These are phyloP conservation scores for Pelecanus crispus DNA, from an alignment of 2,113 vertebrate species.

Conservation along the genomic window DNA sequence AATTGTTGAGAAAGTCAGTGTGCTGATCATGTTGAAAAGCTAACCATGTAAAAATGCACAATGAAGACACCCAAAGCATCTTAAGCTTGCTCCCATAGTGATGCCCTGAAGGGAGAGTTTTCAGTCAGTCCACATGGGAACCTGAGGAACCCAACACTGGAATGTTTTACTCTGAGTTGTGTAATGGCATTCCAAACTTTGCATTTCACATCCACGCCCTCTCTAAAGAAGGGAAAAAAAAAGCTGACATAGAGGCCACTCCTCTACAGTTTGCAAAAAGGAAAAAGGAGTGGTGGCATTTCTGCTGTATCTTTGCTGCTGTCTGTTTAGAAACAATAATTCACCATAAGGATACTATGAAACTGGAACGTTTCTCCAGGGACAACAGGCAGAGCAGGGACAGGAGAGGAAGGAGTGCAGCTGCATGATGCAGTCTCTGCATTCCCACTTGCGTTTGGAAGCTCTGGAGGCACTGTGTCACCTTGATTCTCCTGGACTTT, in stretches of 20 bases:
- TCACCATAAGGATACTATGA: neutral
- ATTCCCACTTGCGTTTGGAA: neutral
- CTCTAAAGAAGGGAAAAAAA: neutral
- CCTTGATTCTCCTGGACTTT: neutral
- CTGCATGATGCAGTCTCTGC: neutral
- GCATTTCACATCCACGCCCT: conserved; percentile 15
- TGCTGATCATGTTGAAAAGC: neutral
- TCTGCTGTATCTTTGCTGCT: neutral
- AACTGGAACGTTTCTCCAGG: neutral
- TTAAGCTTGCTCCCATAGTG: neutral
- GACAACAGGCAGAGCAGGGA: neutral
- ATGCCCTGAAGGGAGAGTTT: neutral
- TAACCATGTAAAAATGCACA: neutral
- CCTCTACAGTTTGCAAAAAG: neutral
- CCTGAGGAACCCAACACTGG: neutral
- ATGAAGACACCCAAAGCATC: neutral
- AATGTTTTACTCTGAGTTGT: neutral
- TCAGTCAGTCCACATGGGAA: neutral
- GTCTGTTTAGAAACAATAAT: neutral
- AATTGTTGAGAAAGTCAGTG: neutral
- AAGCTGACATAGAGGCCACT: neutral
- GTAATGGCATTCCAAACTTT: neutral
- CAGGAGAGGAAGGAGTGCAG: neutral
- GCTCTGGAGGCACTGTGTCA: neutral
- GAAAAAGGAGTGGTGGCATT: neutral